A percentile compares a stretch with the other conserved stretches of the same genome.
Evolutionary conservation across 2,113 vertebrate genomes (phyloP).

Genomic region (Alectura lathami): DNA sequence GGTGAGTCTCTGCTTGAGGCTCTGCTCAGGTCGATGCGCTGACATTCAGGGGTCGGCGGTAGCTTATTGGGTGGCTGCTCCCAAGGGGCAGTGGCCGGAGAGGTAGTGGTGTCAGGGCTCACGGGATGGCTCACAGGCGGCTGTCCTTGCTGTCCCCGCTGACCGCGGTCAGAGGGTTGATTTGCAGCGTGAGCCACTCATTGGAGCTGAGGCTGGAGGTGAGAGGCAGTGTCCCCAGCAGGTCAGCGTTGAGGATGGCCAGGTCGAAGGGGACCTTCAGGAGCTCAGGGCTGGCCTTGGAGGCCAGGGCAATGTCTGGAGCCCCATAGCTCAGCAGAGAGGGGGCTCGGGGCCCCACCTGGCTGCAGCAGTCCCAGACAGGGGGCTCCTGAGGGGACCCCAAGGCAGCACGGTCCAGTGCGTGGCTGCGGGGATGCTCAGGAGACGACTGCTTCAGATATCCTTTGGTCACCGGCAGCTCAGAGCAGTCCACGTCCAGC

Average conservation of each 20-base stretch:
- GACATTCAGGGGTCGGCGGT: fast-evolving
- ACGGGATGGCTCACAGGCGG: neutral
- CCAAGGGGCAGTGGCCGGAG: neutral
- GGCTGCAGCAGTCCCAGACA: neutral
- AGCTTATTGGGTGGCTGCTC: constrained; percentile 30
- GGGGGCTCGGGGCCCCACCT: fast-evolving
- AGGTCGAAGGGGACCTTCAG: neutral
- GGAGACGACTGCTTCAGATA: constrained; percentile 70
- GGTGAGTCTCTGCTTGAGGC: fast-evolving
- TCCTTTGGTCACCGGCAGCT: constrained; percentile 33
- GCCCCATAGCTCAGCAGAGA: neutral
- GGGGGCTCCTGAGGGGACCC: fast-evolving
- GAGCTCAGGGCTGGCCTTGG: neutral
- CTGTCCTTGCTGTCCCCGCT: neutral
- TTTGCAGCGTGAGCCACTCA: neutral
- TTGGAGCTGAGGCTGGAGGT: constrained; percentile 21
- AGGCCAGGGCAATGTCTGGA: neutral
- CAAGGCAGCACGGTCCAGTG: fast-evolving
- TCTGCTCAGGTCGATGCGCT: fast-evolving
- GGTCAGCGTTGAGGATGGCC: neutral
- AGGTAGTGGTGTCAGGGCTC: neutral
- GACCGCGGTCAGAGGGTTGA: neutral
- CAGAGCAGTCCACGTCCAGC: neutral
- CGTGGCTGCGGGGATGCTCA: fast-evolving
- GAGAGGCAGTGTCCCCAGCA: neutral